phyloP scores from a whole-genome alignment of 2,113 vertebrate genomes.

The Sebastes fasciatus region DNA sequence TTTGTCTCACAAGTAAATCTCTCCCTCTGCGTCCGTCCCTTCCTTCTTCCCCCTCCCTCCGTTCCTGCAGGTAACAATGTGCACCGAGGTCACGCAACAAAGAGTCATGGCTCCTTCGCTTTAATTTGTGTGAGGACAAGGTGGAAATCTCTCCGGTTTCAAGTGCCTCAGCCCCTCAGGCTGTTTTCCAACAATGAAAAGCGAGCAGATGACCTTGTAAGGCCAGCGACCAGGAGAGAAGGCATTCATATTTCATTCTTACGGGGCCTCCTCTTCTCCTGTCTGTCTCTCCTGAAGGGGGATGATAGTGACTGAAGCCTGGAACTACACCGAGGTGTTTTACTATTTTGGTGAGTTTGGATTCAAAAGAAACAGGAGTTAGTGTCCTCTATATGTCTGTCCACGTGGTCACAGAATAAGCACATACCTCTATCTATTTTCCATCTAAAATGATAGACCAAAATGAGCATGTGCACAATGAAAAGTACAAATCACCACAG shows the following conservation, averaged over 20 bases:
- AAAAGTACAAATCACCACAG: background rate
- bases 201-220: constrained; percentile 72
- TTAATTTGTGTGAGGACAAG: constrained; percentile 70
- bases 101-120: constrained; percentile 60
- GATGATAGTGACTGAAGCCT: constrained; percentile 49
- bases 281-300: constrained; percentile 30
- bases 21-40: background rate
- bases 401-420: background rate
- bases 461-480: background rate
- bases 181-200: constrained; percentile 74
- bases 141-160: constrained; percentile 74
- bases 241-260: constrained; percentile 81
- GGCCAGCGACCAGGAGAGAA: constrained; percentile 65
- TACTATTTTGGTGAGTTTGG: background rate
- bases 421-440: background rate
- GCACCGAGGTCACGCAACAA: constrained; percentile 68
- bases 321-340: constrained; percentile 31
- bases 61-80: constrained; percentile 64
- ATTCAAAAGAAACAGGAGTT: background rate
- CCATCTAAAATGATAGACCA: background rate
- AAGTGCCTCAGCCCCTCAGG: constrained; percentile 66
- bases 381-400: background rate
- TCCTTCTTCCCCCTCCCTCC: background rate
- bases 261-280: constrained; percentile 37
- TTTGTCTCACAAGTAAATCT: constrained; percentile 22